A percentile compares a stretch with the other conserved stretches of the same genome.
phyloP scores from a whole-genome alignment of 2,113 vertebrate species.

The Paedocypris sp. region DNA sequence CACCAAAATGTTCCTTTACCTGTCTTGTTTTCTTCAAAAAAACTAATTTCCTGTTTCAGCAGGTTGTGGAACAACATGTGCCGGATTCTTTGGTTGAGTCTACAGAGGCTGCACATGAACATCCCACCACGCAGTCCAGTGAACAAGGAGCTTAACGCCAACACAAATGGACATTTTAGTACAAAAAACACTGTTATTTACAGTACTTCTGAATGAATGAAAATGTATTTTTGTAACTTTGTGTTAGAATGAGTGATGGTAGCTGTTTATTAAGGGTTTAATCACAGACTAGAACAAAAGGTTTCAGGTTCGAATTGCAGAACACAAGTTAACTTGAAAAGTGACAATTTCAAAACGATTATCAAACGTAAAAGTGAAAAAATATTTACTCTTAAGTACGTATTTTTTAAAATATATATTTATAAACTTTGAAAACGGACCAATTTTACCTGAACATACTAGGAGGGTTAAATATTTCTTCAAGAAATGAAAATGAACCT shows the following conservation, averaged over 20 bases:
- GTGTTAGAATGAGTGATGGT: too few species aligned
- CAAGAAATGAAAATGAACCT: not conserved
- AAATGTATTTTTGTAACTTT: too few species aligned
- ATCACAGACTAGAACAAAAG: too few species aligned
- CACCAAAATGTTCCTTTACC: constrained; percentile 41
- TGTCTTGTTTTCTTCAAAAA: constrained; percentile 58
- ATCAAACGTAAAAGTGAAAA: too few species aligned
- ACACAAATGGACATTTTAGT: not conserved
- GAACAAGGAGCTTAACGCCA: constrained; percentile 49
- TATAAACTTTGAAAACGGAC: too few species aligned
- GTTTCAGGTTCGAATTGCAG: too few species aligned
- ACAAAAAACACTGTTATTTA: not conserved
- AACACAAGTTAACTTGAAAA: too few species aligned
- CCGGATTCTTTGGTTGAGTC: constrained; percentile 58
- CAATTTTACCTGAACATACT: not conserved
- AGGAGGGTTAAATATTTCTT: not conserved
- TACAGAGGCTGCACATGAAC: constrained; percentile 50
- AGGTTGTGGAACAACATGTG: constrained; percentile 52
- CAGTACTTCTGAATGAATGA: too few species aligned
- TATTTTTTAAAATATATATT: too few species aligned
- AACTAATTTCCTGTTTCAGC: constrained; percentile 57
- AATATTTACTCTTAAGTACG: too few species aligned
- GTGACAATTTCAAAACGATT: too few species aligned
- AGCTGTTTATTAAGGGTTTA: too few species aligned
- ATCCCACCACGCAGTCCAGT: constrained; percentile 51